These are phyloP conservation scores for Picus viridis DNA, from an alignment of 2,797 vertebrate species.

Conservation along the genomic window DNA sequence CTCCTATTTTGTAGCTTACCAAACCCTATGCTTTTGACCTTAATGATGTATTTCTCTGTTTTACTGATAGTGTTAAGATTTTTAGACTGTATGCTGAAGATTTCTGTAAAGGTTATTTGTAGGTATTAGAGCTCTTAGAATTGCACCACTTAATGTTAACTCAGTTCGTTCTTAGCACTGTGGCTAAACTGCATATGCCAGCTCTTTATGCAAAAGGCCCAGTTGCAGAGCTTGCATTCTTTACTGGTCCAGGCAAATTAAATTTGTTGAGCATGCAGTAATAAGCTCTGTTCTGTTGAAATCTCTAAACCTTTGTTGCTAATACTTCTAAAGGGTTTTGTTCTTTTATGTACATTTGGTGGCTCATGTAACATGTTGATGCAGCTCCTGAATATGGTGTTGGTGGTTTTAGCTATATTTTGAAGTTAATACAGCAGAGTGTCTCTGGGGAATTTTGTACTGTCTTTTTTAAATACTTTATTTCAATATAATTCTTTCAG, in stretches of 20 bases:
- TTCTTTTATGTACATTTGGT: neutral
- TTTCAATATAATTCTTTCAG: neutral
- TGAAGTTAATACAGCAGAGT: neutral
- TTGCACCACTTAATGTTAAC: neutral
- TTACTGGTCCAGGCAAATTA: neutral
- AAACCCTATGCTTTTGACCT: neutral
- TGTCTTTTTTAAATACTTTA: neutral
- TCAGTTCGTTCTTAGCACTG: neutral
- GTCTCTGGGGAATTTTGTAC: neutral
- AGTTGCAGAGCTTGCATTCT: conserved; percentile 54
- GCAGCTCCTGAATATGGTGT: neutral
- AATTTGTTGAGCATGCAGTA: conserved; percentile 60
- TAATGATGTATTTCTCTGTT: neutral
- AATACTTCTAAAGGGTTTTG: conserved; percentile 13
- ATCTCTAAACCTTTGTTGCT: conserved; percentile 33
- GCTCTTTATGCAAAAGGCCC: conserved; percentile 43
- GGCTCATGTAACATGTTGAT: neutral
- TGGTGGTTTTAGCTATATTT: neutral
- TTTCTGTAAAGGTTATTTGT: neutral
- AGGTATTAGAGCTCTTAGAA: neutral
- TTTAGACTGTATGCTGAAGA: neutral
- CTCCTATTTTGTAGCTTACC: neutral
- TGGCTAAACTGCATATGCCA: conserved; percentile 23
- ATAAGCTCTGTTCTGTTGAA: conserved; percentile 25
- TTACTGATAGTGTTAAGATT: neutral